Percentiles rank a stretch among this genome's conserved stretches.
These are phyloP conservation scores for Squalus acanthias DNA, from an alignment of 2,797 vertebrate genomes.

Conservation along the genomic window DNA sequence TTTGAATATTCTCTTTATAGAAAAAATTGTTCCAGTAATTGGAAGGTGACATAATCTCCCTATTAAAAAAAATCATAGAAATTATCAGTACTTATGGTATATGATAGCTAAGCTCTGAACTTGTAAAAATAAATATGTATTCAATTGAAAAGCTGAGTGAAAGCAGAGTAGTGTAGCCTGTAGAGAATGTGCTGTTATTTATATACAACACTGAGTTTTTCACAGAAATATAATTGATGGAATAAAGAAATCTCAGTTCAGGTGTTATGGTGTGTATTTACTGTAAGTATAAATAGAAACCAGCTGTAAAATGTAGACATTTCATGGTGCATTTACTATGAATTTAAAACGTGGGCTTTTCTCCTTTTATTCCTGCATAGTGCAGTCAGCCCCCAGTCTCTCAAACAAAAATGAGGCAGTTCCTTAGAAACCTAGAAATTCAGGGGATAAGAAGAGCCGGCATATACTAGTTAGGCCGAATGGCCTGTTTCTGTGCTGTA, in stretches of 20 bases:
- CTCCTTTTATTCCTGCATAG: not conserved
- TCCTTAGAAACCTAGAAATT: not conserved
- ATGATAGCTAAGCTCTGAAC: not conserved
- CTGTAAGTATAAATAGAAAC: not conserved
- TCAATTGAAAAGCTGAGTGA: conserved; percentile 9
- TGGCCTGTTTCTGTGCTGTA: not conserved
- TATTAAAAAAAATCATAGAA: not conserved
- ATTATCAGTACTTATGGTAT: not conserved
- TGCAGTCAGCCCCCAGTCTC: not conserved
- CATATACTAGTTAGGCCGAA: not conserved
- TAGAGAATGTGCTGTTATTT: not conserved
- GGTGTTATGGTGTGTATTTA: not conserved
- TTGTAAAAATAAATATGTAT: conserved; percentile 19
- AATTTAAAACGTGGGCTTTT: not conserved
- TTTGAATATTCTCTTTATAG: not conserved
- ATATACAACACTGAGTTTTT: conserved; percentile 15
- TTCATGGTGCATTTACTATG: not conserved
- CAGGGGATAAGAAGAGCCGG: not conserved
- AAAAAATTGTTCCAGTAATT: not conserved
- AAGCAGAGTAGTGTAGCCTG: not conserved
- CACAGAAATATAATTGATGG: not conserved
- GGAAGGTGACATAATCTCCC: not conserved
- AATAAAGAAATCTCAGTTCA: not conserved
- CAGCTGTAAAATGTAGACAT: not conserved
- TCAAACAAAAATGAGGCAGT: not conserved